Evolutionary conservation across 1,140 invertebrate species (phyloP).

Genomic region (Zaprionus ghesquierei): DNA sequence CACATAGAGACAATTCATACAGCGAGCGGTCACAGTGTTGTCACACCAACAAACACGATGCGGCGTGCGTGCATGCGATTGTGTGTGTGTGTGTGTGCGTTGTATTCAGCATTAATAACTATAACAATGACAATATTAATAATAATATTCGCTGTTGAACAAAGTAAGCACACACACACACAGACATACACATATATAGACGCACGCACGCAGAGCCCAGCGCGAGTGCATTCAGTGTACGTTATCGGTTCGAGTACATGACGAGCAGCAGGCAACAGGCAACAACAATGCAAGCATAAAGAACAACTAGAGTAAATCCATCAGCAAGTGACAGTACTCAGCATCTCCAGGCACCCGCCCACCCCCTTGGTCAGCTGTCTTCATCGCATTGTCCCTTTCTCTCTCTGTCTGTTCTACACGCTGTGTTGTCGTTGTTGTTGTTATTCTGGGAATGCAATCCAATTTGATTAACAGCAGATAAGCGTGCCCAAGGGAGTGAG

Average conservation of each 20-base stretch:
- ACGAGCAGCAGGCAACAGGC: slow-evolving; percentile 28
- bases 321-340: slow-evolving; percentile 43
- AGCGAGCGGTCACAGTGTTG: slow-evolving; percentile 21
- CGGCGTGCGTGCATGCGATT: background rate
- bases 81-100: slow-evolving; percentile 18
- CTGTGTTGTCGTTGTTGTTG: slow-evolving; percentile 23
- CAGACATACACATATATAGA: slow-evolving; percentile 5
- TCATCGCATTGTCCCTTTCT: background rate
- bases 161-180: slow-evolving; percentile 53
- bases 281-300: slow-evolving; percentile 65
- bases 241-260: slow-evolving; percentile 45
- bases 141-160: slow-evolving; percentile 66
- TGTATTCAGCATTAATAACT: slow-evolving; percentile 59
- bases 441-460: slow-evolving; percentile 24
- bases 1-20: slow-evolving; percentile 10
- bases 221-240: slow-evolving; percentile 32
- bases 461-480: slow-evolving; percentile 28
- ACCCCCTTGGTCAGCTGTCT: background rate
- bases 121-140: slow-evolving; percentile 71
- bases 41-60: background rate
- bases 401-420: background rate
- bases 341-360: background rate
- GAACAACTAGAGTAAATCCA: slow-evolving; percentile 74
- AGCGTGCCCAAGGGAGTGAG: background rate
- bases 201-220: background rate